Percentiles rank a stretch among this genome's conserved stretches.
phyloP scores from a whole-genome alignment of 2,797 vertebrate genomes.

The Australoheros facetus region DNA sequence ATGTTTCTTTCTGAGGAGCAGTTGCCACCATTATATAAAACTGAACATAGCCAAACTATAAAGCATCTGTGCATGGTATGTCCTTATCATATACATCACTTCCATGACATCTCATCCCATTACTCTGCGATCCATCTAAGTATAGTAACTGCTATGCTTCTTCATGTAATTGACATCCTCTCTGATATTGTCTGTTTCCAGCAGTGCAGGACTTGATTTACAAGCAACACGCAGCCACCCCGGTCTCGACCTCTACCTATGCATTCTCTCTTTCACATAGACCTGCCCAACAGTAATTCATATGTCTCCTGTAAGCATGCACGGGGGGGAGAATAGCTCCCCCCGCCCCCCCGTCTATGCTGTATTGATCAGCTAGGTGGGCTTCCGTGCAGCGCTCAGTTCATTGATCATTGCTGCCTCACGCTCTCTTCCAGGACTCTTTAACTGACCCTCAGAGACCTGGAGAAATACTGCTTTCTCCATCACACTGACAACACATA shows the following conservation, averaged over 20 bases:
- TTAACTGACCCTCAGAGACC: slow-evolving; percentile 62
- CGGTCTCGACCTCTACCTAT: slow-evolving; percentile 32
- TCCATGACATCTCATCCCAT: background rate
- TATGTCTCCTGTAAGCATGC: slow-evolving; percentile 31
- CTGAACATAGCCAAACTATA: background rate
- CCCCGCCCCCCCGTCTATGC: slow-evolving; percentile 13
- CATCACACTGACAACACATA: slow-evolving; percentile 39
- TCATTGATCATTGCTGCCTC: slow-evolving; percentile 69
- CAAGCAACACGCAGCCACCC: background rate
- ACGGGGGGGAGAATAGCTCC: background rate
- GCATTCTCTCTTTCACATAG: slow-evolving; percentile 8
- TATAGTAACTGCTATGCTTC: background rate
- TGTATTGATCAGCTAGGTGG: slow-evolving; percentile 55
- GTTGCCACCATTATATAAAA: background rate
- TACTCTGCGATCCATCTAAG: background rate
- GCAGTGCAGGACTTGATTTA: slow-evolving; percentile 29
- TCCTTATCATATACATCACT: background rate
- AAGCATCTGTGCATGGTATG: background rate
- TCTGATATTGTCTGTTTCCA: background rate
- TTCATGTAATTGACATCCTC: slow-evolving; percentile 1
- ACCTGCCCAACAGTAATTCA: slow-evolving; percentile 37
- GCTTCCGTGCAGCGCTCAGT: slow-evolving; percentile 42
- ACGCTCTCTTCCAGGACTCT: slow-evolving; percentile 38
- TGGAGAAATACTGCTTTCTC: slow-evolving; percentile 43
- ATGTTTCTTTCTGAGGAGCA: background rate